phyloP scores from a whole-genome alignment of 2,797 vertebrate genomes.

The Rhinoraja longicauda region DNA sequence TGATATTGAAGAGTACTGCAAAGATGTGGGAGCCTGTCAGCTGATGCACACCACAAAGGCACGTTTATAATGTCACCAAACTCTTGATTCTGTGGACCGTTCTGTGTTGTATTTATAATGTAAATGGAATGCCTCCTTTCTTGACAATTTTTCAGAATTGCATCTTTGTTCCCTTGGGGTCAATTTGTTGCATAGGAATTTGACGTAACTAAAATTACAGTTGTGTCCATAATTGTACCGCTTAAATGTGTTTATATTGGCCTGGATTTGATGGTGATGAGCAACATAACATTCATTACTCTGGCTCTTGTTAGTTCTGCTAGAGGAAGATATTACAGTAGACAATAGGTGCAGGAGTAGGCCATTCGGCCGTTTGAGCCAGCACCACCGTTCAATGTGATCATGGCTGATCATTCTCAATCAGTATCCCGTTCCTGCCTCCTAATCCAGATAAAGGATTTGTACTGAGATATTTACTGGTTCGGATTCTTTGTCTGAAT shows the following conservation, averaged over 20 bases:
- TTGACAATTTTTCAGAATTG: not conserved
- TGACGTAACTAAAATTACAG: not conserved
- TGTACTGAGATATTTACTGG: not conserved
- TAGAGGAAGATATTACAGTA: no score
- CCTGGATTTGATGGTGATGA: no score
- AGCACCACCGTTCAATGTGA: no score
- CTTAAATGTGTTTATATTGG: not conserved
- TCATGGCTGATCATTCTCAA: no score
- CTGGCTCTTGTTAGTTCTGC: no score
- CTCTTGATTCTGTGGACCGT: not conserved
- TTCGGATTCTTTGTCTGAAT: not conserved
- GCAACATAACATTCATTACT: no score
- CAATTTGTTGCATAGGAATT: not conserved
- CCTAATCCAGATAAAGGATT: not conserved
- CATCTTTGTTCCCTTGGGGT: not conserved
- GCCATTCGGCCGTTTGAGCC: no score
- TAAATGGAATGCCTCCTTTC: not conserved
- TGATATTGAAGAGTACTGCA: constrained; percentile 76
- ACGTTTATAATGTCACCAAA: constrained; percentile 10
- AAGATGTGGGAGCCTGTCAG: constrained; percentile 66
- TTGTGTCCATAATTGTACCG: not conserved
- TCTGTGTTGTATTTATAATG: not conserved
- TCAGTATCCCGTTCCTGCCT: no score
- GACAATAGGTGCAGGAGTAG: no score
- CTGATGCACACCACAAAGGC: constrained; percentile 79